Percentiles rank a stretch among this genome's conserved stretches.
These are phyloP conservation scores for Tromatobia lineatoria DNA, from an alignment of 2,888 invertebrate species.

Conservation along the genomic window DNA sequence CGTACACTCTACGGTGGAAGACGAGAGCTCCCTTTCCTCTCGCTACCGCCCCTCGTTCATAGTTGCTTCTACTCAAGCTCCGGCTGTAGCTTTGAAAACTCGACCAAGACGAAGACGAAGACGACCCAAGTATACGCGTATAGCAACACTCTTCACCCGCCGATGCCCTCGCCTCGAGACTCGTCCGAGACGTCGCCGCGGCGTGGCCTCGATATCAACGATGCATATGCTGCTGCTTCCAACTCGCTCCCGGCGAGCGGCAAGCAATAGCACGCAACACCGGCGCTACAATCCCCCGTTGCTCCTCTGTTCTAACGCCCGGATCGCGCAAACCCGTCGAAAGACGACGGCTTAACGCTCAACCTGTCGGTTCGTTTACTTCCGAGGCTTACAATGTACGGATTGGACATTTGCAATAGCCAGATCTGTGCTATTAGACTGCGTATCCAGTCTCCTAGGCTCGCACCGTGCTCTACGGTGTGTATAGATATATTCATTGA, in stretches of 20 bases:
- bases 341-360: neutral
- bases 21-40: conserved; percentile 21
- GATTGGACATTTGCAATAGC: neutral
- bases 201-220: conserved; percentile 67
- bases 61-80: conserved; percentile 20
- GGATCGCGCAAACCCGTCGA: neutral
- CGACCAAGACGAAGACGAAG: conserved; percentile 34
- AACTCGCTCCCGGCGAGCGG: neutral
- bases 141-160: conserved; percentile 41
- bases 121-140: conserved; percentile 22
- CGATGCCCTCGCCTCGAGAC: conserved; percentile 40
- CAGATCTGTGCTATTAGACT: no score
- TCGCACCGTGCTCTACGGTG: no score
- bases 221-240: conserved; percentile 45
- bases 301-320: conserved; percentile 1
- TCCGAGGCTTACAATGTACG: conserved; percentile 26
- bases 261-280: conserved; percentile 11
- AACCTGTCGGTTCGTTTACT: conserved; percentile 10
- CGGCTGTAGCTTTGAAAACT: conserved; percentile 15
- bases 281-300: conserved; percentile 1
- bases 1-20: conserved; percentile 16
- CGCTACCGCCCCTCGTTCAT: conserved; percentile 11
- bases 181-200: conserved; percentile 20
- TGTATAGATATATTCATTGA: neutral
- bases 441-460: neutral